Percentiles rank a stretch among this genome's conserved stretches.
Conservation (phyloP, 1,140 invertebrate species). For the Alviniconcha marisindica region DNA sequence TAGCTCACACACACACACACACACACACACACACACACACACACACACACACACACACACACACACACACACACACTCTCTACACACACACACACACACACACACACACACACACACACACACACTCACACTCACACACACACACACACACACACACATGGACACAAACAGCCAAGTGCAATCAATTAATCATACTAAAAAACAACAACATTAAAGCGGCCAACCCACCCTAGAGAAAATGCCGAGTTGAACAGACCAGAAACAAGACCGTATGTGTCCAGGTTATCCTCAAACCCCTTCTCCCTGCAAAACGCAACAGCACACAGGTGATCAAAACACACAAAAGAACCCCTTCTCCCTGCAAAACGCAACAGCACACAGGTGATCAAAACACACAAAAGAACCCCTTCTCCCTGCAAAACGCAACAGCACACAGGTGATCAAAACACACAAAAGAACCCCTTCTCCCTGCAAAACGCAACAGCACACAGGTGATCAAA, state of each 20-base stretch:
- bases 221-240: slow-evolving; percentile 64
- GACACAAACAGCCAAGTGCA: background rate
- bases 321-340: too few species aligned
- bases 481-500: too few species aligned
- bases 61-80: background rate
- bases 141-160: slow-evolving; percentile 20
- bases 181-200: background rate
- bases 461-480: too few species aligned
- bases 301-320: slow-evolving; percentile 55
- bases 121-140: slow-evolving; percentile 1
- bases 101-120: background rate
- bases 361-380: too few species aligned
- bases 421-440: too few species aligned
- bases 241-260: slow-evolving; percentile 64
- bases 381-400: too few species aligned
- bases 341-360: too few species aligned
- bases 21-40: background rate
- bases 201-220: background rate
- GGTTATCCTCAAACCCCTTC: slow-evolving; percentile 57
- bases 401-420: too few species aligned
- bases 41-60: background rate
- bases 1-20: background rate
- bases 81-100: background rate
- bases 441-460: too few species aligned
- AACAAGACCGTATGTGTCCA: slow-evolving; percentile 64